Evolutionary conservation across 1,140 invertebrate species (phyloP).

Genomic region (Heliconius himera): DNA sequence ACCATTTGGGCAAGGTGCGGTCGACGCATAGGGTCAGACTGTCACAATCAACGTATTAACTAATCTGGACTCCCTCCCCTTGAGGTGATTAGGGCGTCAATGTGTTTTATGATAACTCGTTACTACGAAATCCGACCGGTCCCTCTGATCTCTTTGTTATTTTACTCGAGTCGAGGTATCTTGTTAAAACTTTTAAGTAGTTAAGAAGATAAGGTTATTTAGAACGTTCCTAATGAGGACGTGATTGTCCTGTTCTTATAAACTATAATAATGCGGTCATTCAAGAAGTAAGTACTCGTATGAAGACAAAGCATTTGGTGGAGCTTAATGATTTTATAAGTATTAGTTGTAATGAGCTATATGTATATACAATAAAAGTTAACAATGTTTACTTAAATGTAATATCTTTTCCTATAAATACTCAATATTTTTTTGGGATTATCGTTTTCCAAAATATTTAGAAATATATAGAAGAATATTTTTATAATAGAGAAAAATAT

Average conservation of each 20-base stretch:
- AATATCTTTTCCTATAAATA: too few species aligned
- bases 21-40: slow-evolving; percentile 60
- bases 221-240: slow-evolving; percentile 2
- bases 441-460: too few species aligned
- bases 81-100: slow-evolving; percentile 62
- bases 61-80: slow-evolving; percentile 59
- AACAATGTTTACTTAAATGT: too few species aligned
- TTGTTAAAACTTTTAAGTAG: slow-evolving; percentile 21
- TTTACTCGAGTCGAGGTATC: slow-evolving; percentile 21
- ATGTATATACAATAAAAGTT: too few species aligned
- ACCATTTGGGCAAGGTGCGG: slow-evolving; percentile 52
- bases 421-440: too few species aligned
- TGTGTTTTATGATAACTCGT: slow-evolving; percentile 53
- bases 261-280: not conserved
- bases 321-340: not conserved
- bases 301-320: not conserved
- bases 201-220: slow-evolving; percentile 8
- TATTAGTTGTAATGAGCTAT: not conserved
- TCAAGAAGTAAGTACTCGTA: not conserved
- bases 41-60: slow-evolving; percentile 65
- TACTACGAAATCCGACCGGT: slow-evolving; percentile 52
- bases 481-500: too few species aligned
- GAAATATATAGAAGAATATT: too few species aligned
- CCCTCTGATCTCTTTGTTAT: slow-evolving; percentile 32
- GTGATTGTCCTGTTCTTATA: slow-evolving; percentile 2